These are phyloP conservation scores for Vulpes lagopus DNA, from an alignment of 2,113 vertebrate genomes.

Conservation along the genomic window DNA sequence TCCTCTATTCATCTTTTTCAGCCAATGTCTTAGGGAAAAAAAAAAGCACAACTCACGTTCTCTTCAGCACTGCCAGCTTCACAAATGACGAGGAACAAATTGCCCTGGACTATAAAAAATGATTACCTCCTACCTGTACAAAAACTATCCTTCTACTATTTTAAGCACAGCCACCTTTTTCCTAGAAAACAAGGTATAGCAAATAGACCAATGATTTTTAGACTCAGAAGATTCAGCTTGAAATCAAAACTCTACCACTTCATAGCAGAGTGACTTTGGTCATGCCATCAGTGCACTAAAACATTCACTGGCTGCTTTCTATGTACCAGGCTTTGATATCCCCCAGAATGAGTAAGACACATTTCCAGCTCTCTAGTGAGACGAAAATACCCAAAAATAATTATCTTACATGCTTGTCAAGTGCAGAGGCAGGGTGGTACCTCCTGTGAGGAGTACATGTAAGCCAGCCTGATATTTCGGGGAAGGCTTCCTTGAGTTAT, in stretches of 20 bases:
- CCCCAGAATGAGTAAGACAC: not conserved
- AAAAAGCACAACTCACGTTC: conserved; percentile 2
- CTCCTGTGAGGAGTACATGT: not conserved
- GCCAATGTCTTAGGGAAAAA: not conserved
- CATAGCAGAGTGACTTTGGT: not conserved
- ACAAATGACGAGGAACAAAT: conserved; percentile 16
- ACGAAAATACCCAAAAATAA: conserved; percentile 20
- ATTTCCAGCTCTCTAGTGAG: not conserved
- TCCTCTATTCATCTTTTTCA: not conserved
- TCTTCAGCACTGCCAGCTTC: not conserved
- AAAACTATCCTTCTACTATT: conserved; percentile 1
- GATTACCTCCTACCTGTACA: not conserved
- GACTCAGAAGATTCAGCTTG: not conserved
- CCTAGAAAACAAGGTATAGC: not conserved
- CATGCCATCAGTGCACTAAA: conserved; percentile 11
- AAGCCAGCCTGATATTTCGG: not conserved
- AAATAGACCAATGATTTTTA: conserved; percentile 33
- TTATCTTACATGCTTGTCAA: not conserved
- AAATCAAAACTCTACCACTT: conserved; percentile 30
- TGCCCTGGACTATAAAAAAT: not conserved
- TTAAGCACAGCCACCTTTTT: conserved; percentile 15
- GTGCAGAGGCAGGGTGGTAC: not conserved
- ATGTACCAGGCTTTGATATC: not conserved
- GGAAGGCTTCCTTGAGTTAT: not conserved
- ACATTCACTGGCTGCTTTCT: not conserved